Conservation (phyloP, 2,797 vertebrate species). For the Premnoplex brunnescens region DNA sequence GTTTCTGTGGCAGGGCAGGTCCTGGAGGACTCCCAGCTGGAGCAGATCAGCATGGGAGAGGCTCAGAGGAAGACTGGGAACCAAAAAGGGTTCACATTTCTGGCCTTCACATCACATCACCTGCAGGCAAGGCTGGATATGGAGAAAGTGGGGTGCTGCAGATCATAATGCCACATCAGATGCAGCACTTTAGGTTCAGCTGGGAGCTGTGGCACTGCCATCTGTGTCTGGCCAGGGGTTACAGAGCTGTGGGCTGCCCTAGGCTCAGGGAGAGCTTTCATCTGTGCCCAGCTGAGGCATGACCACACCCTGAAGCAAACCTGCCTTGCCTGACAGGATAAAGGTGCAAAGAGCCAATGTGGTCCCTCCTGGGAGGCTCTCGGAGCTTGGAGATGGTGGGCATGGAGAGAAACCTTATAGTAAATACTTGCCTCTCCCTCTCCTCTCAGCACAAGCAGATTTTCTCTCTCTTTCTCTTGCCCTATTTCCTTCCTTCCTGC, state of each 20-base stretch:
- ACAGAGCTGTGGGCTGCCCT: neutral
- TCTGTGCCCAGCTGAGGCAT: neutral
- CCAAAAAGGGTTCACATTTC: fast-evolving
- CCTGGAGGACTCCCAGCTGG: neutral
- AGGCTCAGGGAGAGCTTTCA: neutral
- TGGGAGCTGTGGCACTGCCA: neutral
- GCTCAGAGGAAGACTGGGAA: neutral
- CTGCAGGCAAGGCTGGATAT: neutral
- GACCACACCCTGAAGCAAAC: neutral
- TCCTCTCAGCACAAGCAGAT: neutral
- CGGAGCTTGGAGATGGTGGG: neutral
- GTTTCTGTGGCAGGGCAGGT: neutral
- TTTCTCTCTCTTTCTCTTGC: neutral
- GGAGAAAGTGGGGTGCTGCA: neutral
- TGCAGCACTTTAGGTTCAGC: neutral
- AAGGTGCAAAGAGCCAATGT: neutral
- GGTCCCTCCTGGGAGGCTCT: neutral
- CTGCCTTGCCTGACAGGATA: neutral
- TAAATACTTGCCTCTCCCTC: neutral
- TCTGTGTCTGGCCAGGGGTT: neutral
- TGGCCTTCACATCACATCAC: neutral
- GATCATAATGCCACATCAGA: neutral
- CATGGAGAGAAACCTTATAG: neutral
- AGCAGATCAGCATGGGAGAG: neutral
- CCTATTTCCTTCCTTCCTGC: neutral